Evolutionary conservation across 2,797 vertebrate species (phyloP), one percentile per base, ranked within the genome.

Genomic region (Trachops cirrhosus): DNA sequence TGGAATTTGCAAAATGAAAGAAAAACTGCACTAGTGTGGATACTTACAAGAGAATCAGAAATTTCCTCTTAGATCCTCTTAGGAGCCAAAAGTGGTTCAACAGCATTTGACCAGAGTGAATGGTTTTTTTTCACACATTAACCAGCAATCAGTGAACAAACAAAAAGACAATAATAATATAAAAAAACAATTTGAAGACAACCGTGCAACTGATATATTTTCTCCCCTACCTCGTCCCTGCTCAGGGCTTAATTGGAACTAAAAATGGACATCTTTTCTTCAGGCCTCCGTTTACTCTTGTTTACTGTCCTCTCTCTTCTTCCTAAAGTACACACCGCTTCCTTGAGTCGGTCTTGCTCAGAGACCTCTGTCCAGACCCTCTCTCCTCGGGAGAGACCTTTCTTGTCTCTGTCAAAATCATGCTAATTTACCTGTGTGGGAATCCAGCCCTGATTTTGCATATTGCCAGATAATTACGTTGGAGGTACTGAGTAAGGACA

Each of bases 1-100:
- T 67, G 74, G 39, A 29, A 92, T 67, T 86, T 48, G 46, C 26
- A 54, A 71, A 68, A n/a, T 37, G 32, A 71, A 75, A 73, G 29
- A 67, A 50, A 91, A 94, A 91, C 59, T 73, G 74, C 44, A 62
- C 24, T 67, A 75, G 0, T 64, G 26, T 79, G 32, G 34, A 59
- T 44, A 82, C 78, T 32, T 39, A 18, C 44, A 79, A 96, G 50
- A 83, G 70, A 96, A 95, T 62, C 68, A 89, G 24, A 94, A 87
- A 70, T 92, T 87, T 93, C 80, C 73, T 70, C 48, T 68, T 44
- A 64, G 18, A 95, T 92, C 77, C 68, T 74, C 44, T 73, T 34
- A 64, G 18, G 93, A 80, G n/a, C 16, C 44, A 83, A 80, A 86
- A 75, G 5, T 16, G 7, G 1, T 85, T 85, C 41, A 37, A 44